Evolutionary conservation across 2,888 invertebrate genomes (phyloP), one percentile per base, ranked within the genome.

Genomic region (Oxystoma pomonae): DNA sequence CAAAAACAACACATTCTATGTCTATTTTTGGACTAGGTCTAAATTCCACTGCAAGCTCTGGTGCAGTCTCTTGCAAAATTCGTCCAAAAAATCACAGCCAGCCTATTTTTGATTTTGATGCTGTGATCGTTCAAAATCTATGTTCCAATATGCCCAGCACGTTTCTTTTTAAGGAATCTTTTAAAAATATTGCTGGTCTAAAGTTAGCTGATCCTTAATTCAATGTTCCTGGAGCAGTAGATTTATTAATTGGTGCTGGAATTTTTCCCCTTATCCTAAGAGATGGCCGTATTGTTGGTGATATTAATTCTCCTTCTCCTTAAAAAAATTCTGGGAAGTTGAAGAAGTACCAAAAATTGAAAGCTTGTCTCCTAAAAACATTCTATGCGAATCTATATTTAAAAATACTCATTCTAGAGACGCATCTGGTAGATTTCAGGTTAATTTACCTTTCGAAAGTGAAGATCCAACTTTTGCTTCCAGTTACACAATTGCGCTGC

Each of bases 361-460:
- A 16, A n/a, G 3, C 5, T 9, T 52, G 12, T 57, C 51, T 55
- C 52, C 58, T n/a, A 63, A 61, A 51, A 60, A 65, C 22, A 22
- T 35, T 20, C n/a, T 53, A 17, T 59, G 59, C 51, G 65, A 62
- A 63, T 18, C 59, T 20, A 22, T 59, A 21, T 66, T 59, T 55
- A 16, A 20, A 16, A 18, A 64, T 5, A 62, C 22, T 19, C 57
- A 56, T 57, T 19, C 12, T 55, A 35, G 61, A 51, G 59, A 61
- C 20, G 16, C 18, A 20, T 20, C 58, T 52, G 66, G 59, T 35
- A 56, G 60, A 16, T 66, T 55, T 56, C 19, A 53, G 12, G 62
- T 66, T 18, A 20, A 57, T 49, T 51, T 62, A 55, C 64, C 64
- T n/a, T 66, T 65, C 55, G 20, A 56, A 1, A 58, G n/a, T n/a